phyloP scores from a whole-genome alignment of 1,140 invertebrate genomes.

The Megalopta genalis region DNA sequence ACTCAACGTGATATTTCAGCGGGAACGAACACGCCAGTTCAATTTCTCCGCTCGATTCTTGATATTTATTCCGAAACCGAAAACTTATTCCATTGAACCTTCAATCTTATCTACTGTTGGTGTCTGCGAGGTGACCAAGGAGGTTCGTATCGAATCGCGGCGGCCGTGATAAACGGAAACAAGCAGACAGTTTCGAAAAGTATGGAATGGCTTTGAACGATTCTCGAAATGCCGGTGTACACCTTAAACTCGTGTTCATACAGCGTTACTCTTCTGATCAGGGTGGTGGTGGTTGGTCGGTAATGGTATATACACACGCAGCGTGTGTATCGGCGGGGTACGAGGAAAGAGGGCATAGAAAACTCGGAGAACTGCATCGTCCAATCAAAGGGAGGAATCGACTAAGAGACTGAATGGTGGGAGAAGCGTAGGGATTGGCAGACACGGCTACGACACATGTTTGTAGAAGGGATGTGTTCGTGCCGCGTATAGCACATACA shows the following conservation, averaged over 20 bases:
- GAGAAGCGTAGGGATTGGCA: conserved; percentile 50
- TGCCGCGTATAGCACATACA: conserved; percentile 48
- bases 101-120: conserved; percentile 17
- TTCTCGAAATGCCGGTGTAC: conserved; percentile 24
- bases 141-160: neutral
- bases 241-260: conserved; percentile 49
- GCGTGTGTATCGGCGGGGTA: conserved; percentile 42
- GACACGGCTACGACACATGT: conserved; percentile 44
- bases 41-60: neutral
- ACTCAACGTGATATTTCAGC: neutral
- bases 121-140: neutral
- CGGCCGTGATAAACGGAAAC: conserved; percentile 6
- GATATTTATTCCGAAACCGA: neutral
- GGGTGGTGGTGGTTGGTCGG: conserved; percentile 36
- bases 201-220: conserved; percentile 1
- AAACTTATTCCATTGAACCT: neutral
- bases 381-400: conserved; percentile 52
- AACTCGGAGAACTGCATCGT: conserved; percentile 44
- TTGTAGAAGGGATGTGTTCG: conserved; percentile 53
- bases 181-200: conserved; percentile 1
- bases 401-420: conserved; percentile 43
- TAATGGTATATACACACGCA: conserved; percentile 53
- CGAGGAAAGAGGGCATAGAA: conserved; percentile 57
- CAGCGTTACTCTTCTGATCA: conserved; percentile 43
- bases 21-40: too few species aligned